Conservation (phyloP, 2,113 vertebrate species). For the Nycticebus coucang region DNA sequence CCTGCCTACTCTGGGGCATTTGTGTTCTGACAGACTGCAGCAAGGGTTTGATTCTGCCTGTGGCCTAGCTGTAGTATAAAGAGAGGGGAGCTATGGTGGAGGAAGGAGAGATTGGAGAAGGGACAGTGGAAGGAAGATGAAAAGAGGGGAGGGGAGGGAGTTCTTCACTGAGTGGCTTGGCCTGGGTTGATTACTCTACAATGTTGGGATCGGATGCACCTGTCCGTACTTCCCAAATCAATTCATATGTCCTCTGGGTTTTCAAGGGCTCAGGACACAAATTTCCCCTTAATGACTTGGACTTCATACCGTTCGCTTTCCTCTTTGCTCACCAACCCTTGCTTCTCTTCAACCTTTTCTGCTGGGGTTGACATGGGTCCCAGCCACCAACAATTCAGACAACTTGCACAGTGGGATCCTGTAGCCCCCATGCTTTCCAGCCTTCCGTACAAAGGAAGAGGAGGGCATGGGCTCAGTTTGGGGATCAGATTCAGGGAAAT, state of each 20-base stretch:
- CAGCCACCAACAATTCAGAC: not conserved
- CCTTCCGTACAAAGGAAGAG: not conserved
- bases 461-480: not conserved
- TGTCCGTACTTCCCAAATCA: slow-evolving; percentile 39
- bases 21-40: not conserved
- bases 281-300: not conserved
- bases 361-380: not conserved
- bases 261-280: slow-evolving; percentile 22
- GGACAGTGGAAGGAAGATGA: not conserved
- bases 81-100: not conserved
- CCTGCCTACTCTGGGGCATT: slow-evolving; percentile 6
- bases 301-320: not conserved
- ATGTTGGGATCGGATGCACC: not conserved
- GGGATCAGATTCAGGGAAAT: not conserved
- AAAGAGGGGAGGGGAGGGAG: not conserved
- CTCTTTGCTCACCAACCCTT: not conserved
- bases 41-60: not conserved
- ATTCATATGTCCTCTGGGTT: not conserved
- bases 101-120: not conserved
- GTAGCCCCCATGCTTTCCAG: not conserved
- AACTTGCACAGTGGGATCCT: not conserved
- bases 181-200: not conserved
- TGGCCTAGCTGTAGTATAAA: not conserved
- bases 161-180: not conserved
- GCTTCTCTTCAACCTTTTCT: not conserved